These are phyloP conservation scores for Metaphire vulgaris DNA, from an alignment of 1,140 invertebrate genomes.

Conservation along the genomic window DNA sequence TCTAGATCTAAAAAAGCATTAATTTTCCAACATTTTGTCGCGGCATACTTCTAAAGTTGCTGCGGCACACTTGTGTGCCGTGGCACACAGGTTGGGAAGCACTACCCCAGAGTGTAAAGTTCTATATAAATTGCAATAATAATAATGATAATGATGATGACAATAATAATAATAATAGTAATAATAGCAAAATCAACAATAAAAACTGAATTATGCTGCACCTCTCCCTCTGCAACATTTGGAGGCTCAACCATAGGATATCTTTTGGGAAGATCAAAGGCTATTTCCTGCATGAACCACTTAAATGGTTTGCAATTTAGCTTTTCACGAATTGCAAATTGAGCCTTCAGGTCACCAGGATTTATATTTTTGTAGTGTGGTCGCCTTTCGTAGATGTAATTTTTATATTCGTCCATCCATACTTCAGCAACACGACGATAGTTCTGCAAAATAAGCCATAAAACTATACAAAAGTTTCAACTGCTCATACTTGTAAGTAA, in stretches of 20 bases:
- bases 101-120: not conserved
- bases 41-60: not conserved
- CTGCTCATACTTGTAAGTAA: too few species aligned
- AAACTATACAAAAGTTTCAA: not conserved
- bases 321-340: slow-evolving; percentile 66
- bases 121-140: not conserved
- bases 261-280: slow-evolving; percentile 79
- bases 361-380: slow-evolving; percentile 66
- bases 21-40: not conserved
- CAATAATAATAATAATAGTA: not conserved
- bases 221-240: slow-evolving; percentile 75
- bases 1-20: not conserved
- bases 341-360: slow-evolving; percentile 70
- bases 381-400: slow-evolving; percentile 71
- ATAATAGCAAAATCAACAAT: not conserved
- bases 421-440: slow-evolving; percentile 62
- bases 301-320: slow-evolving; percentile 82
- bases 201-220: slow-evolving; percentile 39
- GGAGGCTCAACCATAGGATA: slow-evolving; percentile 88
- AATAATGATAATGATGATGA: not conserved
- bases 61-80: not conserved
- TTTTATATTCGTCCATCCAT: slow-evolving; percentile 78
- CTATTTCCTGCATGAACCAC: slow-evolving; percentile 91
- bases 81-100: not conserved
- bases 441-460: slow-evolving; percentile 50